Conservation (phyloP, 2,888 invertebrate species). For the Cerceris rybyensis region DNA sequence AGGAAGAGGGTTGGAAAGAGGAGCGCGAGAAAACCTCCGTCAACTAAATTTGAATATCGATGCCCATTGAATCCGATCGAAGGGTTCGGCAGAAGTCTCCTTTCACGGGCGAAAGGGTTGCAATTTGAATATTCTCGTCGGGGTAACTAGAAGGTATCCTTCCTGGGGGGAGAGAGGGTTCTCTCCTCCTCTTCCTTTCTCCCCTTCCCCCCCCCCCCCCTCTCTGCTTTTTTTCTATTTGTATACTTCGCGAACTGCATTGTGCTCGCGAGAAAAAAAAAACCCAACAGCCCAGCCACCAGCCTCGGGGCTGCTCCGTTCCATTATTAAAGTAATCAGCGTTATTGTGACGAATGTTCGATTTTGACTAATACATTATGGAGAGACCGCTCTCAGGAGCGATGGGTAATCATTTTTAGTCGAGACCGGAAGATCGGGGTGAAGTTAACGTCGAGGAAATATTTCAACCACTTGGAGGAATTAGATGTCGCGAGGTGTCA, state of each 20-base stretch:
- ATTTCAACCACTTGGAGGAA: not conserved
- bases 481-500: not conserved
- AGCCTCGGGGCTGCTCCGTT: conserved; percentile 78
- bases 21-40: conserved; percentile 71
- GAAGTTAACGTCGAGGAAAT: conserved; percentile 7
- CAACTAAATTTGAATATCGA: conserved; percentile 82
- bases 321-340: conserved; percentile 81
- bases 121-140: conserved; percentile 81
- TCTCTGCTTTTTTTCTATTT: conserved; percentile 74
- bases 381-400: conserved; percentile 44
- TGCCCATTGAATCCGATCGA: conserved; percentile 82
- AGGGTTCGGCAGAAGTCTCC: conserved; percentile 77
- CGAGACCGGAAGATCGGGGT: conserved; percentile 16
- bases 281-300: conserved; percentile 80
- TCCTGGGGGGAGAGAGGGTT: conserved; percentile 57
- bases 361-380: conserved; percentile 72
- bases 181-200: conserved; percentile 21
- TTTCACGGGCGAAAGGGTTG: conserved; percentile 78
- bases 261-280: conserved; percentile 73
- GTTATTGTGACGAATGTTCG: conserved; percentile 78
- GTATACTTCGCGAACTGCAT: conserved; percentile 78
- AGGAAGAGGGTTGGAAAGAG: conserved; percentile 44
- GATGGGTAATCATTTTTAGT: conserved; percentile 64
- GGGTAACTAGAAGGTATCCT: conserved; percentile 80
- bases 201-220: conserved; percentile 22